Base-by-base conservation (phyloP, 1,140 invertebrate species). In the Papilio glaucus region DNA sequence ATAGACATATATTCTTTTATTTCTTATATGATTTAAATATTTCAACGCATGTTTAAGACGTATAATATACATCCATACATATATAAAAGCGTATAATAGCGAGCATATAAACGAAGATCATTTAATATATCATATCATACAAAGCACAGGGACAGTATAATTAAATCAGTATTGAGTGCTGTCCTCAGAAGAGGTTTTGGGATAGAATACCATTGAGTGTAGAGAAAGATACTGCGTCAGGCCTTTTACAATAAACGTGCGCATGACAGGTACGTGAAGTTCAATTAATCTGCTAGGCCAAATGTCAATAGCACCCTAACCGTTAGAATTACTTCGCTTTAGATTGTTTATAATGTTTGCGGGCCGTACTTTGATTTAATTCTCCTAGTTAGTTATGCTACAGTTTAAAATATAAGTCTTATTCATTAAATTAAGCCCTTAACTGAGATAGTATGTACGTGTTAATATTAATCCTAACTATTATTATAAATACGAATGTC, bases 241-340 rank as follows among this genome's bases (percentile, higher is more conserved):
- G 49, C 49, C 49, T 53, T 53, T 53, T 53, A 53, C 49, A 57
- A 57, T 57, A 13, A 57, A 57, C 24, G 18, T 57, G 49, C 49
- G 49, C 49, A 26, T 57, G 49, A 26, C 49, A 26, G 49, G 4
- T 57, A 24, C 10, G 49, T 57, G 49, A 57, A 57, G 49, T 57
- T 57, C 21, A 57, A 57, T 57, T 57, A 57, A 57, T 57, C 49
- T 57, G 49, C 21, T 26, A 10, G 10, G 9, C 18, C 21, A 24
- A 57, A 57, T 24, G 49, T 57, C 49, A 57, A 57, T 57, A 57
- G 18, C 49, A 57, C 10, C 49, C 49, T 21, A 4, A 57, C 4
- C 10, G 10, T 57, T 57, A 9, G 49, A 57, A 24, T 57, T 57
- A 24, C 49, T 57, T 24, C 10, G 9, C 21, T 24, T 26, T 24